Percentiles rank a stretch among this genome's conserved stretches.
Evolutionary conservation across 1,140 invertebrate species (phyloP).

Genomic region (Bombus superbus): DNA sequence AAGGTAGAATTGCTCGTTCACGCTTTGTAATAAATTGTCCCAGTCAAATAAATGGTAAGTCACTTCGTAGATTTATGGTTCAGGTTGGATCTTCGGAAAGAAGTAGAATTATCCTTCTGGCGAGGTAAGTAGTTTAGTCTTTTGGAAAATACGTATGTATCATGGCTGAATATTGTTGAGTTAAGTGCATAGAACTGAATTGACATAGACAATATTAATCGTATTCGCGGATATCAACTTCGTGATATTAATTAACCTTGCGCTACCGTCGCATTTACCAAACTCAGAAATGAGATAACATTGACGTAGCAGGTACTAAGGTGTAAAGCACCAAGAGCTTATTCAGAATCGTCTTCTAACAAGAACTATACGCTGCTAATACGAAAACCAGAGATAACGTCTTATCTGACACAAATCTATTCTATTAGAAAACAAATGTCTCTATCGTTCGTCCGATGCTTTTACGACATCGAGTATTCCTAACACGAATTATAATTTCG

Average conservation of each 20-base stretch:
- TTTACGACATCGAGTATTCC: too few relatives aligned
- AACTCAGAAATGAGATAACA: not conserved
- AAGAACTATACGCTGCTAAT: not conserved
- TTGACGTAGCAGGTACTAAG: not conserved
- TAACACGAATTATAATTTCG: too few relatives aligned
- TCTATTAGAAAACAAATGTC: not conserved
- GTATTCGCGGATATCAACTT: not conserved
- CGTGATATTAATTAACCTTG: not conserved
- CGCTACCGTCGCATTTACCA: not conserved
- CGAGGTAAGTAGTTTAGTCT: too few relatives aligned
- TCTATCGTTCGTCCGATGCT: too few relatives aligned
- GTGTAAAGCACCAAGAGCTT: not conserved
- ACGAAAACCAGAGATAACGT: not conserved
- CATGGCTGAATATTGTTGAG: too few relatives aligned
- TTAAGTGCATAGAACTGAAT: too few relatives aligned
- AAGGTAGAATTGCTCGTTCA: not conserved
- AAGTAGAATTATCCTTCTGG: not conserved
- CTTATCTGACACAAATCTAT: not conserved
- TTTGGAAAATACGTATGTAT: too few relatives aligned
- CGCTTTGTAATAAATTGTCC: not conserved
- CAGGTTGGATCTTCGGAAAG: not conserved
- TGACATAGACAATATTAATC: too few relatives aligned
- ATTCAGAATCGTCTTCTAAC: not conserved
- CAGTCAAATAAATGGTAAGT: not conserved
- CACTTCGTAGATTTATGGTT: not conserved